Evolutionary conservation across 37 sponge, comb jelly and placozoan species (phyloP), one percentile per base, ranked within the genome.

Genomic region (Haliclona indistincta): DNA sequence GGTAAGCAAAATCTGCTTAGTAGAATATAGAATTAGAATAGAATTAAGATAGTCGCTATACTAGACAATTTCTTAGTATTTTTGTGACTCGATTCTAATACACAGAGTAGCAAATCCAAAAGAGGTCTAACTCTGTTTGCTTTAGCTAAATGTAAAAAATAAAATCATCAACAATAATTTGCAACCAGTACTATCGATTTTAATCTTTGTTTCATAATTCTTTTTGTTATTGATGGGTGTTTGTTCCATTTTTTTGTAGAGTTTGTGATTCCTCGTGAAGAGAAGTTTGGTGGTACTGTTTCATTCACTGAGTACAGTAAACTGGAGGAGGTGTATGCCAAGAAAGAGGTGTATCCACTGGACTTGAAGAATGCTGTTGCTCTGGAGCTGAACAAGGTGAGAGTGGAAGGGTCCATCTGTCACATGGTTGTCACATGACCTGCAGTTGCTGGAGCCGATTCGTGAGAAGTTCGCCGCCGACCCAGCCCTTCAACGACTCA

Each of bases 361-460:
- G 98, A 97, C 60, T 70, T 97, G 73, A 97, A 97, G 77, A 82
- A 84, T 61, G 90, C 88, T 45, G 98, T 97, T 6, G 52, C 87
- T 28, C 63, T 6, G 8, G 77, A 88, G n/a, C 81, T 97, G 23
- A 93, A 91, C 69, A 78, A 92, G 81, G 93, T 92, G 63, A 26
- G 10, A 61, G 63, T 11, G 25, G 17, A 28, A 8, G 28, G 17
- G 30, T 61, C 22, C 28, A 17, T 37, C 6, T 38, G 8, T 17
- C 42, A 35, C 20, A 20, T 38, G 40, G 8, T 38, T 23, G 8
- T n/a, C 10, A n/a, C 63, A 29, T n/a, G 10, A 20, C 30, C 1
- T 32, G 25, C 45, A 90, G 88, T 51, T 94, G 40, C 66, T 97
- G 42, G 93, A 85, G 23, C 98, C 98, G 22, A 81, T 97, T 32